Evolutionary conservation across 2,797 vertebrate genomes (phyloP), one percentile per base, ranked within the genome.

Genomic region (Artibeus lituratus): DNA sequence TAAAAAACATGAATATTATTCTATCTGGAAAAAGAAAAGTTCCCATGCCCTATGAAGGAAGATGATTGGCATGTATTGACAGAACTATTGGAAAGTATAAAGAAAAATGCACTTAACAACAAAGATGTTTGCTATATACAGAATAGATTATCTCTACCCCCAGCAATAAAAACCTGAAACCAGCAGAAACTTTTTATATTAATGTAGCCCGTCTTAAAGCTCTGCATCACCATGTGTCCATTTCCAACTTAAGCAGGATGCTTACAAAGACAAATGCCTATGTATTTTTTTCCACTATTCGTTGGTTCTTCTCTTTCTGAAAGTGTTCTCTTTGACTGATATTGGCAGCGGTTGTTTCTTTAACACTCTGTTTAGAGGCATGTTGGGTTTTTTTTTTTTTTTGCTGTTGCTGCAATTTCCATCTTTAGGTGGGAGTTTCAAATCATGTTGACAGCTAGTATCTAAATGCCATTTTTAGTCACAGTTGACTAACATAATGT

Each of bases 391-490:
- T 55, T 91, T 90, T 35, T 35, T 22, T 57, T 59, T 95, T 88
- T 83, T 74, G 87, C 93, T 95, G 82, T 91, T 77, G 88, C 59
- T 55, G 62, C 73, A 18, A 80, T 72, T 94, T 90, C 77, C 82
- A 73, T 83, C 78, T 84, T 94, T 86, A 74, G 42, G 59, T 94
- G 73, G 62, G 65, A 86, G 69, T 95, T 95, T 91, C 49, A 35
- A 88, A 59, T 74, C 69, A 67, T 22, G 77, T 74, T 87, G 96
- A 94, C 91, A 94, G 72, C 77, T 65, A 67, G 49, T 70, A 73
- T 88, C 92, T 90, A 96, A 96, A 95, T n/a, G 94, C 85, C 59
- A 83, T 82, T 87, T 83, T 70, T 39, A 90, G 92, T 92, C 85
- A 88, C 73, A 89, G 69, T 80, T 94, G 85, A 69, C 37, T 84